phyloP scores from a whole-genome alignment of 2,113 vertebrate species.

The Hassar affinis region DNA sequence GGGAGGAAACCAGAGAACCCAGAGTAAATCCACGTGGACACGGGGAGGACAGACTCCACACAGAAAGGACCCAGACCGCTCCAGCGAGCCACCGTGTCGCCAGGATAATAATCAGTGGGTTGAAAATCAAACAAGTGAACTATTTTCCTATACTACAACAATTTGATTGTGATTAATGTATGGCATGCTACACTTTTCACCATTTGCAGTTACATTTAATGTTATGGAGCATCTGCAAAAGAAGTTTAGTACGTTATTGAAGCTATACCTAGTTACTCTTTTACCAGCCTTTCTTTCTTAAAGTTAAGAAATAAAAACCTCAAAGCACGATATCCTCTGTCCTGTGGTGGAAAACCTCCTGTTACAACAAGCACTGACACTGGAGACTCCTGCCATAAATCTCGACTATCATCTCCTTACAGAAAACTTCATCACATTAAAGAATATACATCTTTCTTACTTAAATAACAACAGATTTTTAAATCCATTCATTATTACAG shows the following conservation, averaged over 20 bases:
- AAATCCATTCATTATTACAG: neutral
- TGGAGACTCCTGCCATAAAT: neutral
- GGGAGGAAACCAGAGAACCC: no score
- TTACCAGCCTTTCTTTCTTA: neutral
- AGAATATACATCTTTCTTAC: neutral
- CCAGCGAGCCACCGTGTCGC: no score
- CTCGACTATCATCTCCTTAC: neutral
- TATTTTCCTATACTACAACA: neutral
- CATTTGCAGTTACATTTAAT: neutral
- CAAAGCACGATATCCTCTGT: neutral
- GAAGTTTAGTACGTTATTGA: neutral
- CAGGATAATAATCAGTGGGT: neutral
- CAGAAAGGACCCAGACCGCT: no score
- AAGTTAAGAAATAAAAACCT: neutral
- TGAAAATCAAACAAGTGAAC: neutral
- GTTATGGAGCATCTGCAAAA: neutral
- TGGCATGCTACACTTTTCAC: neutral
- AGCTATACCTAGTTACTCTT: neutral
- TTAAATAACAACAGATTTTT: neutral
- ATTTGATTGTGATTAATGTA: neutral
- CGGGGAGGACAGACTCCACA: no score
- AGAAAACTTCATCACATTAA: neutral
- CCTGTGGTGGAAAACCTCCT: neutral
- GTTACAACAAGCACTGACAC: neutral
- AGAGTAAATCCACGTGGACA: no score